These are phyloP conservation scores for Sitophilus oryzae DNA, from an alignment of 1,140 invertebrate genomes.

Conservation along the genomic window DNA sequence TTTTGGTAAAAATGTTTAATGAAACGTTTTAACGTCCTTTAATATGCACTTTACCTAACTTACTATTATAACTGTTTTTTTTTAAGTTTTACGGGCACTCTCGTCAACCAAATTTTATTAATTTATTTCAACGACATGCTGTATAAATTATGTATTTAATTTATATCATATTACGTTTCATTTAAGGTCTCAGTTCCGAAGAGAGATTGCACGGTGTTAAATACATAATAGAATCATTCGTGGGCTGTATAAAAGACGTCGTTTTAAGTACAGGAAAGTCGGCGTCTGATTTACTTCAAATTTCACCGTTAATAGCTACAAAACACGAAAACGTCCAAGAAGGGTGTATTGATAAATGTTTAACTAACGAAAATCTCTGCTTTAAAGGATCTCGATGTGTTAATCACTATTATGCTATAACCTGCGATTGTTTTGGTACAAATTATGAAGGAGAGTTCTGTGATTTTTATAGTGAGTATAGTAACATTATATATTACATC, in stretches of 20 bases:
- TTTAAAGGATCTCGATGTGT: slow-evolving; percentile 78
- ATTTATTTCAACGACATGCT: background rate
- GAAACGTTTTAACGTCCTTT: too few relatives aligned
- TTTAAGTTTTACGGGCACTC: too few relatives aligned
- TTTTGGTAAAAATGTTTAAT: too few relatives aligned
- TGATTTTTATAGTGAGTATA: slow-evolving; percentile 79
- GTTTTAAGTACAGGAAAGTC: slow-evolving; percentile 76
- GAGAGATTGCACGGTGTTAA: slow-evolving; percentile 80
- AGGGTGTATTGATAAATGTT: slow-evolving; percentile 76
- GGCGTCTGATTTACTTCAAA: slow-evolving; percentile 70
- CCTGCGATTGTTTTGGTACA: slow-evolving; percentile 88
- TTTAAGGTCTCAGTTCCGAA: slow-evolving; percentile 73
- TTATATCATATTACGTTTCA: too few relatives aligned
- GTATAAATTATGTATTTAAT: slow-evolving; percentile 1
- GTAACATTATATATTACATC: background rate
- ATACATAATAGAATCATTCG: slow-evolving; percentile 87
- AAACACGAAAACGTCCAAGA: slow-evolving; percentile 83
- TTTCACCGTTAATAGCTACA: slow-evolving; percentile 72
- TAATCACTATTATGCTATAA: slow-evolving; percentile 80
- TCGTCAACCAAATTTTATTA: slow-evolving; percentile 1
- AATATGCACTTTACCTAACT: too few relatives aligned
- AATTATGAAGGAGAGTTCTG: slow-evolving; percentile 84
- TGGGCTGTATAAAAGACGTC: slow-evolving; percentile 84
- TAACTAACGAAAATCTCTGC: slow-evolving; percentile 72
- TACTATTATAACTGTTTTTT: too few relatives aligned